Evolutionary conservation across 2,888 invertebrate species (phyloP), one percentile per base, ranked within the genome.

Genomic region (Hyppa rectilinea): DNA sequence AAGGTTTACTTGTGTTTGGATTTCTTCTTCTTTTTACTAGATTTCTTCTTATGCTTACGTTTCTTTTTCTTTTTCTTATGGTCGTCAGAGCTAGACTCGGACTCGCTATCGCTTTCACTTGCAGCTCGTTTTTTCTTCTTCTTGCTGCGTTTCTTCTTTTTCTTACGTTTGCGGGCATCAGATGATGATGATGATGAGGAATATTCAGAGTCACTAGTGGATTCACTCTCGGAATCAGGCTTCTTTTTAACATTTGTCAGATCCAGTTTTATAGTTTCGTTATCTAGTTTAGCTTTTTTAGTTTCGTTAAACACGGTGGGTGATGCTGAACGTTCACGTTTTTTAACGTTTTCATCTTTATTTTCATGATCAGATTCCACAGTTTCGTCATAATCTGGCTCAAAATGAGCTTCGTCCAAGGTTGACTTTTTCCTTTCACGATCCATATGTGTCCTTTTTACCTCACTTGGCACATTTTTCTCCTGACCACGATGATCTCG

Each of bases 1-100:
- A 65, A 40, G 17, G 53, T 59, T 89, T 92, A 95, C 91, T 95
- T 95, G 90, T 95, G 95, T 87, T 95, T 96, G 77, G 97, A 96
- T 91, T 97, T 97, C 91, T 97, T 98, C 93, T 97, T 97, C 90
- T 97, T 98, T 89, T 97, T 97, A 84, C 96, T 96, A 36, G 97
- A 96, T 85, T 97, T 97, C 86, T 97, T 97, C 94, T 97, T 97
- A 90, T 97, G 97, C 85, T 97, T 97, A 80, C 96, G 97, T 88
- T 97, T 97, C 89, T 97, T 97, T 84, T 97, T 97, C 89, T 97
- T 97, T 82, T 97, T 96, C 87, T 97, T 96, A 82, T 96, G 97
- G 70, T 97, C 97, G 71, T 97, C 97, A 6, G 97, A 97, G 85
- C 97, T 97, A 0, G 97, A 96, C n/a, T 96, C 97, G 0, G 97